phyloP scores from a whole-genome alignment of 2,888 invertebrate species.

The Calameuta idolon region DNA sequence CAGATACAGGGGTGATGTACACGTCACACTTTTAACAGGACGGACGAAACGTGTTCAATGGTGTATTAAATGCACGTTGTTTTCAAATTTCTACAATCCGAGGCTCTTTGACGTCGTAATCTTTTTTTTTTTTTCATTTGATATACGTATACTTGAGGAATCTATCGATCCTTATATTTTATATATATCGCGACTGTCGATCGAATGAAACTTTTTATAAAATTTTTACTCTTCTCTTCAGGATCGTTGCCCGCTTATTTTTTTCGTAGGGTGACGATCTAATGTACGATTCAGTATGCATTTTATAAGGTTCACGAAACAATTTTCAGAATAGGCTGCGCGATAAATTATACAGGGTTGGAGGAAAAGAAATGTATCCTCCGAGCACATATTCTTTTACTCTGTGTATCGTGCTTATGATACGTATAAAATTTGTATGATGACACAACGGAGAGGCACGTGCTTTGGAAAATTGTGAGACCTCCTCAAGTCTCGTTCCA shows the following conservation, averaged over 20 bases:
- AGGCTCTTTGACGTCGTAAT: neutral
- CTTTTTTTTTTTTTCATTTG: neutral
- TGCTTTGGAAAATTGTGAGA: neutral
- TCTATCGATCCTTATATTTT: neutral
- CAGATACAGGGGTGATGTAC: neutral
- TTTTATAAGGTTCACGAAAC: constrained; percentile 46
- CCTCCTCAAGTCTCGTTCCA: neutral
- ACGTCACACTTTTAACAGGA: neutral
- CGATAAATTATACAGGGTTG: constrained; percentile 43
- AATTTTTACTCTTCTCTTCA: neutral
- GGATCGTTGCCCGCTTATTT: neutral
- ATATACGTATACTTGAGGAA: neutral
- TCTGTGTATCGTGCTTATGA: constrained; percentile 32
- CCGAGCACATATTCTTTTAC: constrained; percentile 43
- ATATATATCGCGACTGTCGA: neutral
- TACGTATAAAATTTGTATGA: constrained; percentile 37
- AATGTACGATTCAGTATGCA: constrained; percentile 16
- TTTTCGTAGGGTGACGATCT: neutral
- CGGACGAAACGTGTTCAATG: neutral
- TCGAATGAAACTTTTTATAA: neutral
- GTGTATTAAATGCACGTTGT: neutral
- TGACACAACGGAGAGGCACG: neutral
- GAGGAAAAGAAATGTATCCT: constrained; percentile 36
- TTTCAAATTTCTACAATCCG: neutral
- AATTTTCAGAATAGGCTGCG: constrained; percentile 44